Percentiles rank a stretch among this genome's conserved stretches.
Conservation (phyloP, 2,888 invertebrate genomes). For the Odontothrips loti region DNA sequence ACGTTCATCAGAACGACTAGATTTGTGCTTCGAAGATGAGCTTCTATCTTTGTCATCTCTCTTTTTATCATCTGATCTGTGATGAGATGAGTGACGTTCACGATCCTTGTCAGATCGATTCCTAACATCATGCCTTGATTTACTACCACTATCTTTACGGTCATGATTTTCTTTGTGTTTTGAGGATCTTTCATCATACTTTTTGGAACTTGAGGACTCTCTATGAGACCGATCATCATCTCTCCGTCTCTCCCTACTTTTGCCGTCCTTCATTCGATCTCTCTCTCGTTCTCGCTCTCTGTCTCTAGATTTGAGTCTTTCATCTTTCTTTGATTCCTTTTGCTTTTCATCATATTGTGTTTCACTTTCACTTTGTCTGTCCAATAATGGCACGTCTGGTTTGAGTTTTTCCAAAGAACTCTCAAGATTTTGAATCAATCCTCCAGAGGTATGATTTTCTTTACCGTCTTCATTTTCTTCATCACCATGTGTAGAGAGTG, state of each 20-base stretch:
- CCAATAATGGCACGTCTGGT: not conserved
- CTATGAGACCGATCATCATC: not conserved
- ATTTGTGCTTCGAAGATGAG: not conserved
- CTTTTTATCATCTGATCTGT: slow-evolving; percentile 3
- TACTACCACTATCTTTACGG: not conserved
- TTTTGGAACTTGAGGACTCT: not conserved
- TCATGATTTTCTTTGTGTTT: not conserved
- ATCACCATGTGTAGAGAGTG: not conserved
- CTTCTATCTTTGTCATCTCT: slow-evolving; percentile 11
- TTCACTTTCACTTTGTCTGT: not conserved
- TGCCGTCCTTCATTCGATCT: not conserved
- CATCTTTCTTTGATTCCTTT: not conserved
- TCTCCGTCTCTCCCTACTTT: not conserved
- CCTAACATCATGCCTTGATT: not conserved
- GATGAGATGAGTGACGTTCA: not conserved
- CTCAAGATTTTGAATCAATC: not conserved
- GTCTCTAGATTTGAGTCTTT: not conserved
- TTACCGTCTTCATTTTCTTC: not conserved
- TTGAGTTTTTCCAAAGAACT: not conserved
- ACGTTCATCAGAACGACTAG: not conserved
- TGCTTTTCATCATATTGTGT: not conserved
- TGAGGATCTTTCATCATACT: not conserved
- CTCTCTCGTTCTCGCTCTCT: not conserved
- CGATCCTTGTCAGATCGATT: not conserved
- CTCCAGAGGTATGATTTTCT: not conserved